Evolutionary conservation across 2,113 vertebrate genomes (phyloP), one percentile per base, ranked within the genome.

Genomic region (Paracanthobrama guichenoti): DNA sequence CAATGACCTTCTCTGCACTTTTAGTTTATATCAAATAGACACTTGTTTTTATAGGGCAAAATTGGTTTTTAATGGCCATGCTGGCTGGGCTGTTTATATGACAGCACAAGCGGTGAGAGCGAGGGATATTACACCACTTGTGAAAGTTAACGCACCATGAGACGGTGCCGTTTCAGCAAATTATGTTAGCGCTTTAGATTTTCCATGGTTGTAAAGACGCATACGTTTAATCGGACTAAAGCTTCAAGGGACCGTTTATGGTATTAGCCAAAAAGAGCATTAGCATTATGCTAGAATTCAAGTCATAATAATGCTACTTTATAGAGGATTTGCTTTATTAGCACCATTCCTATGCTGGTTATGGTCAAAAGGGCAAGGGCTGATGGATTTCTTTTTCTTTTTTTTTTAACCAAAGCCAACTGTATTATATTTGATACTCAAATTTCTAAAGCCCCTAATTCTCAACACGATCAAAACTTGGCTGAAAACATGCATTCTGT

Each of bases 111-210:
- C 59, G 4, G n/a, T 82, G 78, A 42, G 42, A 53, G 50, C 31
- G 35, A 75, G 26, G 55, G 66, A 78, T 48, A 55, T 72, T 78
- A 82, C 62, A 26, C 79, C 50, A 79, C 85, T 82, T 81, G 66
- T 90, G 84, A 90, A 90, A 86, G 79, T 91, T 89, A 90, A 92
- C 85, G 85, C 86, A 82, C 86, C 81, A 82, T 90, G 73, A 90
- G 86, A 86, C 39, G 6, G 18, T 39, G 64, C 48, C 44, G 26
- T 77, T 85, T 89, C 75, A 80, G 69, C 82, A 44, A 85, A 66
- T 71, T 72, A 86, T 72, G 18, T 60, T 72, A 39, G 22, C 42
- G 44, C 42, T 85, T 78, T 67, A 28, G 71, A 84, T 62, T 71
- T 85, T 76, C 28, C 16, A 59, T 82, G 84, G 59, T 81, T 86